phyloP scores from a whole-genome alignment of 2,797 vertebrate genomes.

The Corythornis leucogaster region DNA sequence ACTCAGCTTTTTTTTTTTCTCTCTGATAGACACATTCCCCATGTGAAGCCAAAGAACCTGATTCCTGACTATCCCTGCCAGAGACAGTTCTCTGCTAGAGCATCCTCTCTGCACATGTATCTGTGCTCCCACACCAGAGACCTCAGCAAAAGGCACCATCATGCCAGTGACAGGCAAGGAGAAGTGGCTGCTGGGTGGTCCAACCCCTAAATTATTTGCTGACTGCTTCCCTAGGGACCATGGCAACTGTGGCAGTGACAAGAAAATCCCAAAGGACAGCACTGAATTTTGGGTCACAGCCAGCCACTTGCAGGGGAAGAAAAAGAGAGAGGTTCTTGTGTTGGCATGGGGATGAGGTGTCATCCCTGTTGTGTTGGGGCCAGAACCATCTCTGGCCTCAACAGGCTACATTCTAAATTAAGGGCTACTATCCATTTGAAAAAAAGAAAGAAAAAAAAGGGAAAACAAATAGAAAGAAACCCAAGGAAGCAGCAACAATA shows the following conservation, averaged over 20 bases:
- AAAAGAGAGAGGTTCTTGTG: not conserved
- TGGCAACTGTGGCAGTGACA: constrained; percentile 3
- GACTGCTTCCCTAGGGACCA: constrained; percentile 27
- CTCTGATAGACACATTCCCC: fast-evolving
- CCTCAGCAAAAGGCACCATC: not conserved
- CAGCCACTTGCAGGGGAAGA: not conserved
- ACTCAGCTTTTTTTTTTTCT: not conserved
- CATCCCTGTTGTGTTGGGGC: not conserved
- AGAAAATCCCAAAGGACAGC: constrained; percentile 22
- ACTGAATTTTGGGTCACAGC: not conserved
- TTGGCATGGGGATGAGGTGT: constrained; percentile 5
- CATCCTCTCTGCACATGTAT: not conserved
- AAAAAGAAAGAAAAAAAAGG: not conserved
- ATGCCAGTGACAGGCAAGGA: not conserved
- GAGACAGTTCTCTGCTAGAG: not conserved
- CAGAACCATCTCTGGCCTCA: not conserved
- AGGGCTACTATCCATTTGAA: not conserved
- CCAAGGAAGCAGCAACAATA: not conserved
- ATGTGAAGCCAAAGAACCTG: not conserved
- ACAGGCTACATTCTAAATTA: not conserved
- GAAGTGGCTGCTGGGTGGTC: constrained; percentile 43
- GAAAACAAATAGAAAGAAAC: not conserved
- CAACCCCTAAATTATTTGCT: constrained; percentile 24
- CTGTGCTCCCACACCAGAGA: not conserved
- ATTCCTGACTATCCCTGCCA: not conserved